Conservation (phyloP, 1,140 invertebrate genomes). For the Drosophila miranda region DNA sequence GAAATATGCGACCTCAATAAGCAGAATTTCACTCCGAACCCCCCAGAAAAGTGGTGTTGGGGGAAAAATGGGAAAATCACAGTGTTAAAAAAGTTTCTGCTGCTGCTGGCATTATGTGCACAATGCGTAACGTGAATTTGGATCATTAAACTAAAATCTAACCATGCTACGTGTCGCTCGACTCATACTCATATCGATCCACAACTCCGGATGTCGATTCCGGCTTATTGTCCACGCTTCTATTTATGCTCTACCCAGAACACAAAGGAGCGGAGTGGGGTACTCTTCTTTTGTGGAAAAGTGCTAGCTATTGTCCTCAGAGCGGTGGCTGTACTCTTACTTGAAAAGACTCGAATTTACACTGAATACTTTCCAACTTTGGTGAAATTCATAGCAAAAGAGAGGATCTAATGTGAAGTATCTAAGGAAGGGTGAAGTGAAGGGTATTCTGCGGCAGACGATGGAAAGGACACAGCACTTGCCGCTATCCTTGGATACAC, state of each 20-base stretch:
- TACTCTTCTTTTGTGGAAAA: constrained; percentile 11
- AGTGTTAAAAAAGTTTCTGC: constrained; percentile 43
- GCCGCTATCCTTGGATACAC: too few species aligned
- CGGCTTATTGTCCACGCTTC: constrained; percentile 71
- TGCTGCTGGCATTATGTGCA: constrained; percentile 67
- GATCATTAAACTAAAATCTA: constrained; percentile 74
- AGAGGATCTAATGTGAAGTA: background rate
- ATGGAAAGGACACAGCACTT: too few species aligned
- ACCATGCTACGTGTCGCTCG: constrained; percentile 62
- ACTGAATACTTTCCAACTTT: constrained; percentile 12
- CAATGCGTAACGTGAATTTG: constrained; percentile 80
- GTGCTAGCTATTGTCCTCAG: constrained; percentile 70
- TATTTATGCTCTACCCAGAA: constrained; percentile 57
- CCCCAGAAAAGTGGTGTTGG: constrained; percentile 4
- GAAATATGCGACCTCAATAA: constrained; percentile 67
- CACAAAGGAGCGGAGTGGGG: constrained; percentile 20
- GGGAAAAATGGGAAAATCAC: constrained; percentile 34
- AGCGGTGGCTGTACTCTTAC: constrained; percentile 42
- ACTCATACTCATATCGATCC: constrained; percentile 80
- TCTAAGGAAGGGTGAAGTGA: too few species aligned
- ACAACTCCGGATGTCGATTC: constrained; percentile 79
- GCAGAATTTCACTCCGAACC: constrained; percentile 40
- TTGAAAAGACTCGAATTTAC: constrained; percentile 19
- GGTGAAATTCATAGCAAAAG: constrained; percentile 16
- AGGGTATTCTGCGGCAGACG: too few species aligned